A percentile compares a stretch with the other conserved stretches of the same genome.
Conservation (phyloP, 2,888 invertebrate species). For the Nemoura dubitans region DNA sequence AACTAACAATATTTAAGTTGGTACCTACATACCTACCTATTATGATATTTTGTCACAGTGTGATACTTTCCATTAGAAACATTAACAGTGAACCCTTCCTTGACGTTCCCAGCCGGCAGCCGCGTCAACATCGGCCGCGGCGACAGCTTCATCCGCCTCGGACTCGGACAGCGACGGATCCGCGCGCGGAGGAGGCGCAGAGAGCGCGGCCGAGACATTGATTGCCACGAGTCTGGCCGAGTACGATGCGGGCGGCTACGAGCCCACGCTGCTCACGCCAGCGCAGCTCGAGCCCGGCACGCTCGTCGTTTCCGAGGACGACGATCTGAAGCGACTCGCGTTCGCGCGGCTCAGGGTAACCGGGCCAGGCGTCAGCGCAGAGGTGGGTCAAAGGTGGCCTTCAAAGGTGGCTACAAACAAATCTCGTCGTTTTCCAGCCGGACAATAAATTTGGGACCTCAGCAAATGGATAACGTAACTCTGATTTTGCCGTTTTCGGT, state of each 20-base stretch:
- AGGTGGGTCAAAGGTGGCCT: constrained; percentile 53
- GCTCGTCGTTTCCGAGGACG: constrained; percentile 76
- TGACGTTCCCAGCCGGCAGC: no score
- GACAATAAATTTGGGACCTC: no score
- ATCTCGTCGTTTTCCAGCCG: no score
- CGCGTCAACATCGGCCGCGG: not conserved
- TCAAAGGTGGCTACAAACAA: no score
- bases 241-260: constrained; percentile 86
- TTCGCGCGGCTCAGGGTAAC: constrained; percentile 75
- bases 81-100: no score
- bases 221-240: constrained; percentile 69
- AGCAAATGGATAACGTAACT: no score
- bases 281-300: constrained; percentile 78
- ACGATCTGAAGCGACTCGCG: constrained; percentile 78
- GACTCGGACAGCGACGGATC: constrained; percentile 55
- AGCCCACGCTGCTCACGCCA: constrained; percentile 74
- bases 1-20: no score
- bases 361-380: constrained; percentile 68
- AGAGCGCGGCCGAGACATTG: constrained; percentile 63
- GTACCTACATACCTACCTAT: no score
- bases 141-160: constrained; percentile 54
- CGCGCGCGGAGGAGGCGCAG: constrained; percentile 54
- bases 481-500: no score
- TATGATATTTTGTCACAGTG: no score
- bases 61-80: no score